Conservation (phyloP, 2,113 vertebrate genomes). For the Chrysemys picta region DNA sequence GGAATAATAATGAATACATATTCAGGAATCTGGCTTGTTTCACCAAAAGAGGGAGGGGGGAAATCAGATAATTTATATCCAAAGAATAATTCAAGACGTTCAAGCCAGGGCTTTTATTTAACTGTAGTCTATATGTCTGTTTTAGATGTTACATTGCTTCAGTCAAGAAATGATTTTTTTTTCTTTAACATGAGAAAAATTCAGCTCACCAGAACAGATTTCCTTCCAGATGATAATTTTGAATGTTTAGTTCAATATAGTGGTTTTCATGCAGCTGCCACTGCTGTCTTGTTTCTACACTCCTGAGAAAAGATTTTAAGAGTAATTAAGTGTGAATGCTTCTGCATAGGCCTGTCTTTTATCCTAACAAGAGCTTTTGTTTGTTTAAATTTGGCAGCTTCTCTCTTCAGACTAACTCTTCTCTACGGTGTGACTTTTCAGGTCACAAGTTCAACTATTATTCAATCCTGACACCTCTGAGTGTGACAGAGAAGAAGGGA, state of each 20-base stretch:
- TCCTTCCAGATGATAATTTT: slow-evolving; percentile 60
- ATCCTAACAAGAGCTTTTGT: slow-evolving; percentile 43
- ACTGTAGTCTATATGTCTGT: slow-evolving; percentile 21
- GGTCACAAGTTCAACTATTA: not conserved
- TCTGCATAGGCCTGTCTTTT: slow-evolving; percentile 38
- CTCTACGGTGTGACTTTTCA: not conserved
- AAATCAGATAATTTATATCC: slow-evolving; percentile 1
- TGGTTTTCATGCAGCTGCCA: slow-evolving; percentile 65
- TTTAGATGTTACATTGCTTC: slow-evolving; percentile 5
- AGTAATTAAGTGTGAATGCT: slow-evolving; percentile 61
- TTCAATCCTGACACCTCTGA: not conserved
- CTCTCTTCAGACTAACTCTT: slow-evolving; percentile 26
- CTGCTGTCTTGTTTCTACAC: slow-evolving; percentile 46
- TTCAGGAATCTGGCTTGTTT: not conserved
- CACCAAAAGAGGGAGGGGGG: not conserved
- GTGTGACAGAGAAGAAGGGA: not conserved
- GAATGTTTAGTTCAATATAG: slow-evolving; percentile 35
- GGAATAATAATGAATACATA: not conserved
- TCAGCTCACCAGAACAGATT: slow-evolving; percentile 60
- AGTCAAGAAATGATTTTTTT: slow-evolving; percentile 22
- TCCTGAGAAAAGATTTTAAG: slow-evolving; percentile 64
- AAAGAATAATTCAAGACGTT: slow-evolving; percentile 15
- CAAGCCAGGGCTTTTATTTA: slow-evolving; percentile 38
- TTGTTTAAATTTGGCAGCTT: slow-evolving; percentile 53
- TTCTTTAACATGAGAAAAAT: slow-evolving; percentile 21